A percentile compares a stretch with the other conserved stretches of the same genome.
Conservation (phyloP, 2,797 vertebrate genomes). For the Eulemur coronatus region DNA sequence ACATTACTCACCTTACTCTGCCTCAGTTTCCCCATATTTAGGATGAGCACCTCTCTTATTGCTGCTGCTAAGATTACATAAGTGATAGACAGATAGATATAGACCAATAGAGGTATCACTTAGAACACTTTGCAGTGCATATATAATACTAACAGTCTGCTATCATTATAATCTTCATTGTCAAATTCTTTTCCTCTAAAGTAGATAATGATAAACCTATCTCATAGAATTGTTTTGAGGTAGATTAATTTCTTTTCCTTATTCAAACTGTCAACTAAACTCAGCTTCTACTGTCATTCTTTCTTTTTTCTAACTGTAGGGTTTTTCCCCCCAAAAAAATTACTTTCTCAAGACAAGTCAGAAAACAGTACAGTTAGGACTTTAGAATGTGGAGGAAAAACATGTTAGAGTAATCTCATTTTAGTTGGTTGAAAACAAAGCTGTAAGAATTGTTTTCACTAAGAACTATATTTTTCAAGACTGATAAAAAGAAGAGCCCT, state of each 20-base stretch:
- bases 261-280: neutral
- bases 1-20: neutral
- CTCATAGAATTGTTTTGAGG: neutral
- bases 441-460: constrained; percentile 90
- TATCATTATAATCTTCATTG: neutral
- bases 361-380: constrained; percentile 98
- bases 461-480: constrained; percentile 85
- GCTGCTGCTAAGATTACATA: neutral
- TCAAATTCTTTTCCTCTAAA: neutral
- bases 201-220: neutral
- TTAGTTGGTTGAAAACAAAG: constrained; percentile 92
- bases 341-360: constrained; percentile 98
- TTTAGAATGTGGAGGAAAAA: constrained; percentile 96
- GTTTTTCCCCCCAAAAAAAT: constrained; percentile 90
- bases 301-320: neutral
- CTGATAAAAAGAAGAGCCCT: constrained; percentile 81
- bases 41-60: neutral
- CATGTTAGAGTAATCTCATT: constrained; percentile 93
- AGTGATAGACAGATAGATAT: neutral
- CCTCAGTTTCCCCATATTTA: neutral
- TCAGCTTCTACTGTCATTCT: neutral
- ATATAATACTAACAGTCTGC: neutral
- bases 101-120: neutral
- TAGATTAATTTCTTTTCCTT: neutral
- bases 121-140: neutral